These are phyloP conservation scores for Pyrocoelia pectoralis DNA, from an alignment of 2,888 invertebrate genomes.

Conservation along the genomic window DNA sequence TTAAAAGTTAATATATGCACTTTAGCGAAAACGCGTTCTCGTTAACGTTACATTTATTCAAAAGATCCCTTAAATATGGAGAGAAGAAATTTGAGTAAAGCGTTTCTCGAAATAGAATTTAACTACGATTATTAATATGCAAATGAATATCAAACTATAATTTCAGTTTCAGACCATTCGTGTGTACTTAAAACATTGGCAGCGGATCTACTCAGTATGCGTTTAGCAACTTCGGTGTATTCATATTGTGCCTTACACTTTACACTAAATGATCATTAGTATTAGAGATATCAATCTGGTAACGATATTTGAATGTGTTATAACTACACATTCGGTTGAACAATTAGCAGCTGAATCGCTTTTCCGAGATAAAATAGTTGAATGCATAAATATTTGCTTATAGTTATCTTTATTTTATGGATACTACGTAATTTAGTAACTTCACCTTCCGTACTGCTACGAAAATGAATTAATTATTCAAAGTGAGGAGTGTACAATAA, in stretches of 20 bases:
- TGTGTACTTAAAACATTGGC: slow-evolving; percentile 5
- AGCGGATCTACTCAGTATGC: slow-evolving; percentile 5
- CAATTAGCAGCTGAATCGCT: too few species aligned
- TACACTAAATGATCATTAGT: slow-evolving; percentile 7
- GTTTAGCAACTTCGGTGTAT: neutral
- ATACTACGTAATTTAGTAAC: too few species aligned
- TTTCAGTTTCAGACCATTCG: slow-evolving; percentile 4
- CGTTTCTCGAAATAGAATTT: neutral
- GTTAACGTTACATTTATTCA: neutral
- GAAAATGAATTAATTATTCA: too few species aligned
- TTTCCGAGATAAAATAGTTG: too few species aligned
- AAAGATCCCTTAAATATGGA: neutral
- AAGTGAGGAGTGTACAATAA: too few species aligned
- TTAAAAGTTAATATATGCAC: slow-evolving; percentile 17
- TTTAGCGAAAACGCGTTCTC: neutral
- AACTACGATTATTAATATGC: slow-evolving; percentile 6
- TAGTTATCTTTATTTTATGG: too few species aligned
- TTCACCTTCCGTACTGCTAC: too few species aligned
- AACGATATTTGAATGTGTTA: neutral
- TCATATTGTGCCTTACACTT: neutral
- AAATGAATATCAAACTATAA: slow-evolving; percentile 3
- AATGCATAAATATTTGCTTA: too few species aligned
- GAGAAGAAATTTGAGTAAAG: neutral
- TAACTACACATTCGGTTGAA: neutral
- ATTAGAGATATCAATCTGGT: neutral